These are phyloP conservation scores for Chloroceryle amazona DNA, from an alignment of 2,797 vertebrate genomes.

Conservation along the genomic window DNA sequence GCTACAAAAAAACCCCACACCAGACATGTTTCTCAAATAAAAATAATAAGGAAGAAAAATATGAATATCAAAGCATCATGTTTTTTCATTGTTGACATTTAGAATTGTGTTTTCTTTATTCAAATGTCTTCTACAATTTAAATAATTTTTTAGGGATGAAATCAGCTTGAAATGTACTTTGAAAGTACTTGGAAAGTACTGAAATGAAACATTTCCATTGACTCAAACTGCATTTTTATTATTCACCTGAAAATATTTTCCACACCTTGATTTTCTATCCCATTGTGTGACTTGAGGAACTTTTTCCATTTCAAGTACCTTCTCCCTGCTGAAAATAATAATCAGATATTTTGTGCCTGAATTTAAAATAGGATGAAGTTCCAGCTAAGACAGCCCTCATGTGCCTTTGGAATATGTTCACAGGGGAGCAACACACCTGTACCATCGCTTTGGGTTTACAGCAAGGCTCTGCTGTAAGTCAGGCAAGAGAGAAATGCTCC, in stretches of 20 bases:
- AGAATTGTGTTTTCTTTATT: neutral
- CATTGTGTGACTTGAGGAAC: neutral
- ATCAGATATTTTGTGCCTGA: conserved; percentile 1
- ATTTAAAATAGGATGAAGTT: neutral
- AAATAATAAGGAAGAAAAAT: neutral
- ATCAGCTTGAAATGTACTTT: neutral
- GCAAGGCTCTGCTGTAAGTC: neutral
- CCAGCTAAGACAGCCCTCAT: neutral
- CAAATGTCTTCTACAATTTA: neutral
- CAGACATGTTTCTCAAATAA: neutral
- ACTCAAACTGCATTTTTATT: neutral
- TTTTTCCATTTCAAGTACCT: neutral
- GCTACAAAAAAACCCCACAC: neutral
- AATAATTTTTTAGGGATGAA: neutral
- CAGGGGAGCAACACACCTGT: neutral
- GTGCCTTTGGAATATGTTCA: neutral
- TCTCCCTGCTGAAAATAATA: neutral
- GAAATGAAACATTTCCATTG: neutral
- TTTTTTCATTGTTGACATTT: neutral
- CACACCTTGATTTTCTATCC: neutral
- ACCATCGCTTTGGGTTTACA: neutral
- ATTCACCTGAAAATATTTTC: conserved; percentile 10
- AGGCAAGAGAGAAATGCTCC: neutral
- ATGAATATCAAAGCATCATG: neutral
- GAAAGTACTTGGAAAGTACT: neutral